Evolutionary conservation across 1,140 invertebrate species (phyloP).

Genomic region (Hyposmocoma kahamanoa): DNA sequence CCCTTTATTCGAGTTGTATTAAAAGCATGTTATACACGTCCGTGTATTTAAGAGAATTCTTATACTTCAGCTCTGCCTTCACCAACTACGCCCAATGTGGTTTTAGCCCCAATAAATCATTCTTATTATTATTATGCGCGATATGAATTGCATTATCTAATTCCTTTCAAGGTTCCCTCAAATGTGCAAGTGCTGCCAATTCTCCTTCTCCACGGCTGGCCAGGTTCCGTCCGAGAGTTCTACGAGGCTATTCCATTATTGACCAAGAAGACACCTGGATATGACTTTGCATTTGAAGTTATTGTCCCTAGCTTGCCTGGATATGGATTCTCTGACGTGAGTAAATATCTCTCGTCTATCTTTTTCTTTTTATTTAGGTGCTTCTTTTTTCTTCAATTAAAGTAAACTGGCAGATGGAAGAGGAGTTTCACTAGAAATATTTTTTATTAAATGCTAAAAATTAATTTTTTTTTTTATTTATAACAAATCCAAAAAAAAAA

Average conservation of each 20-base stretch:
- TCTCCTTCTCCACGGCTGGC: conserved; percentile 92
- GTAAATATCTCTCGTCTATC: conserved; percentile 1
- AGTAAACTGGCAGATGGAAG: background rate
- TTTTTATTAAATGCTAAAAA: background rate
- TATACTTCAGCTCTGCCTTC: no score
- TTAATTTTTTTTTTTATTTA: background rate
- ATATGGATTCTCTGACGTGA: conserved; percentile 87
- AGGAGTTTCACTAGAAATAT: background rate
- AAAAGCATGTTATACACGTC: no score
- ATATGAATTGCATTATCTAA: no score
- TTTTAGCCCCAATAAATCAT: no score
- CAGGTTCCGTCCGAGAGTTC: conserved; percentile 91
- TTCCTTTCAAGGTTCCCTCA: no score
- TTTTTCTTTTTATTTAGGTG: background rate
- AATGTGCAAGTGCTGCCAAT: conserved; percentile 79
- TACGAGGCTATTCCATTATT: conserved; percentile 85
- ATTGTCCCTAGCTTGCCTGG: conserved; percentile 88
- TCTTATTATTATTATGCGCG: no score
- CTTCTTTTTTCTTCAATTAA: background rate
- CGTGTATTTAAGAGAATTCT: no score
- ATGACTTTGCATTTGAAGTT: conserved; percentile 84
- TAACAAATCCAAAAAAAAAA: background rate
- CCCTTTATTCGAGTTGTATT: no score
- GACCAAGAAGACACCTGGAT: conserved; percentile 72
- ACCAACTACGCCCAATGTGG: no score